Evolutionary conservation across 2,797 vertebrate species (phyloP), one percentile per base, ranked within the genome.

Genomic region (Sebastes oblongus): DNA sequence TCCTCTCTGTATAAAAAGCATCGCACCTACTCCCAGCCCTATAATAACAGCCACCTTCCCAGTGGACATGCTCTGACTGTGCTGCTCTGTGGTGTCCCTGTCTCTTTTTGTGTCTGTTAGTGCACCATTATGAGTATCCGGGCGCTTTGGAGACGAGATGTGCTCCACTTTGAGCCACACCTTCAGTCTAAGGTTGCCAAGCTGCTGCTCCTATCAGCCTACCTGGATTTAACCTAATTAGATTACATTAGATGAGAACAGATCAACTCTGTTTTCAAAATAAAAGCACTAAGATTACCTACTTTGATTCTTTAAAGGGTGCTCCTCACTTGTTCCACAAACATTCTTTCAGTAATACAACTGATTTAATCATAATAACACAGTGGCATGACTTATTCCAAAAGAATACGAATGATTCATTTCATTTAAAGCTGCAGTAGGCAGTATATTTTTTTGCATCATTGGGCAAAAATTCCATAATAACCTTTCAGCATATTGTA

Each of bases 1-100:
- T 34, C 84, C 83, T 24, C 66, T 78, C 1, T 84, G 89, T 20
- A 91, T 30, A 34, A 93, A 3, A 18, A 95, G 59, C 29, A 82
- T 25, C 7, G 84, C 90, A 4, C 66, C 80, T 4, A 92, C 54
- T 7, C 79, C 86, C 11, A 92, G 67, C 2, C 72, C 91, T 1
- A 86, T 34, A 5, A 85, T 61, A 18, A 81, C 90, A 13, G 82
- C 83, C 36, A 75, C 83, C 59, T 75, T 90, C 22, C 72, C 66
- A 1, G 80, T 72, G 58, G 64, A 79, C 78, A 88, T 66, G 70
- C 32, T 76, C 16, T 2, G 22, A 10, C 52, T 66, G 20, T 70
- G 54, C 4, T 24, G 2, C 9, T 64, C 10, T 18, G 13, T 29
- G 7, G 4, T 14, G 65, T 66, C 68, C 8, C 55, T n/a, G 55